Evolutionary conservation across 1,140 invertebrate species (phyloP), one percentile per base, ranked within the genome.

Genomic region (Atta colombica): DNA sequence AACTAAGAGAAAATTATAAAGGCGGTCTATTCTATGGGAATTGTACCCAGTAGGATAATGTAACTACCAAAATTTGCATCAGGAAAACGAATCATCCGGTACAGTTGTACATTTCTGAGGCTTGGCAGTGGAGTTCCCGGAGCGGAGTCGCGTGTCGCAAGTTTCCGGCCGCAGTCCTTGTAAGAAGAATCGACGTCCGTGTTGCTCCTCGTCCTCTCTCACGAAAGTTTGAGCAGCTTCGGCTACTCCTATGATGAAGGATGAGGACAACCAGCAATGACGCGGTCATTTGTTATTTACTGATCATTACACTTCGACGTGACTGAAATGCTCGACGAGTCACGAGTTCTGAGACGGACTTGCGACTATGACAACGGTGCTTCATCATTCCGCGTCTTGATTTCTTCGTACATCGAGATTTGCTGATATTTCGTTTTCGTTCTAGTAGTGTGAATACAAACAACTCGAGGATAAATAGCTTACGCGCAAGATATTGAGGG

Each of bases 211-310:
- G 87, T 14, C 53, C 61, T 85, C 63, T 81, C 55, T 39, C 66
- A 53, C 86, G 78, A 87, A 90, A 89, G 63, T 91, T 91, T 28
- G 28, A 74, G 31, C 71, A 78, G 80, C 90, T 84, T 31, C 55
- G 69, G 55, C 85, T 88, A 84, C 91, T 87, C 80, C 75, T 74
- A 60, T 87, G 90, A 92, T 92, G 91, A 93, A 86, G 85, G 84
- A 91, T 89, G 91, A 87, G 49, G 87, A 69, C 68, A 60, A 63
- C 55, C 61, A 45, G 55, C 77, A 78, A n/a, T n/a, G 85, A 69
- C 87, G 61, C 77, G 85, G 75, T 90, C 92, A 91, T 93, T 93
- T 88, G 91, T 93, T 93, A 93, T 92, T 93, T 93, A 93, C 89
- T 77, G 88, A 87, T 89, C 91, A 92, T 93, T 93, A 93, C 91